Evolutionary conservation across 1,140 invertebrate genomes (phyloP).

Genomic region (Ptiloglossa arizonensis): DNA sequence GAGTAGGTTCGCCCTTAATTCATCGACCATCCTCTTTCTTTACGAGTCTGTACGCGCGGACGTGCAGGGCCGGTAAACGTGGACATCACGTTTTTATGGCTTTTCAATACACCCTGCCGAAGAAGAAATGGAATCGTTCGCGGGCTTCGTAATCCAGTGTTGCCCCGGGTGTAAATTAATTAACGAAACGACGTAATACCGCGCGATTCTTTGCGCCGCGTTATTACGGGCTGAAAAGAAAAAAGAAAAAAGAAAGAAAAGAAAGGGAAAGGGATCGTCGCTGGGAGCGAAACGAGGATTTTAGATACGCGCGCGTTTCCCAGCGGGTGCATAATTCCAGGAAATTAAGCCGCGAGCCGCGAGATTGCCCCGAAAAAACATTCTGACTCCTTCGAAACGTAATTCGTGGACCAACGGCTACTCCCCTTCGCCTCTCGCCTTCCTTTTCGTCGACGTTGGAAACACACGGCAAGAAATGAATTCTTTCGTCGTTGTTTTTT

Average conservation of each 20-base stretch:
- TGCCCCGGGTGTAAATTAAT: slow-evolving; percentile 57
- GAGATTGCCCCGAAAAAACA: slow-evolving; percentile 50
- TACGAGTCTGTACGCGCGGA: no score
- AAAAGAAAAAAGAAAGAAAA: slow-evolving; percentile 48
- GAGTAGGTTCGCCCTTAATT: no score
- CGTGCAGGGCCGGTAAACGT: background rate
- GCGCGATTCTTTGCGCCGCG: slow-evolving; percentile 14
- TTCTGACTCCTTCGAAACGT: slow-evolving; percentile 20
- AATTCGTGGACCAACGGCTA: slow-evolving; percentile 25
- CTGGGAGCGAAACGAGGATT: slow-evolving; percentile 44
- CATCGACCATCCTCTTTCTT: no score
- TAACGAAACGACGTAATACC: slow-evolving; percentile 50
- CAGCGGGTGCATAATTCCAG: slow-evolving; percentile 30
- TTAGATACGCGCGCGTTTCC: slow-evolving; percentile 37
- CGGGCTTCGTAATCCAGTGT: slow-evolving; percentile 42
- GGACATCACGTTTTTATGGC: background rate
- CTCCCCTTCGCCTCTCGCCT: background rate
- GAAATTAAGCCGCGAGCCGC: slow-evolving; percentile 56
- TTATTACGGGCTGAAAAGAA: slow-evolving; percentile 47
- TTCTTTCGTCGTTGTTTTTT: background rate
- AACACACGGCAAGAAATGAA: background rate
- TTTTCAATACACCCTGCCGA: background rate
- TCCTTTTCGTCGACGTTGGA: no score
- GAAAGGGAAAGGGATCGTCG: slow-evolving; percentile 55
- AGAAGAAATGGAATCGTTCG: slow-evolving; percentile 8